phyloP scores from a whole-genome alignment of 64 coral and sea anemone species.

The Anthopleura sola region DNA sequence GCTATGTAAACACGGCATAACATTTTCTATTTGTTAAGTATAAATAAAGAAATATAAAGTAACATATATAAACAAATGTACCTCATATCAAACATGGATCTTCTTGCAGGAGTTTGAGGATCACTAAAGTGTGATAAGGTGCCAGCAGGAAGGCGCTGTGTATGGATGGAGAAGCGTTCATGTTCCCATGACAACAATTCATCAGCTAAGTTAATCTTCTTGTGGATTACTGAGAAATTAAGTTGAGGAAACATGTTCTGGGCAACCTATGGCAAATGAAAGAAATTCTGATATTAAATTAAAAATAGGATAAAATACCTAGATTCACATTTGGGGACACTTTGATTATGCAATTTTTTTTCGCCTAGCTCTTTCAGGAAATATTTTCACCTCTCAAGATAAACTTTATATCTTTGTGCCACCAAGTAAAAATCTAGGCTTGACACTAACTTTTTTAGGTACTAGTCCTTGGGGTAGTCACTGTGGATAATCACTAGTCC shows the following conservation, averaged over 20 bases:
- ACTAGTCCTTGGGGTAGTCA: too few relatives aligned
- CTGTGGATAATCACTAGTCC: too few relatives aligned
- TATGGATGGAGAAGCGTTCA: slow-evolving; percentile 88
- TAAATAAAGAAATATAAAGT: too few relatives aligned
- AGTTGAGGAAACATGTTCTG: slow-evolving; percentile 72
- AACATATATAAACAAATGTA: too few relatives aligned
- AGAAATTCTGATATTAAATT: neutral
- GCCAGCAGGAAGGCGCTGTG: slow-evolving; percentile 79
- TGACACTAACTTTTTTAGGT: too few relatives aligned
- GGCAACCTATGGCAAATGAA: slow-evolving; percentile 40
- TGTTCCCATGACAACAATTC: slow-evolving; percentile 89
- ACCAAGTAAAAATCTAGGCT: too few relatives aligned
- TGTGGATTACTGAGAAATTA: slow-evolving; percentile 86
- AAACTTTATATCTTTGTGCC: too few relatives aligned
- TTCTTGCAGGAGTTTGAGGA: slow-evolving; percentile 57
- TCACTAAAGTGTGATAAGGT: slow-evolving; percentile 82
- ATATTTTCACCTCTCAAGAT: too few relatives aligned
- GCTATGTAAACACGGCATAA: too few relatives aligned
- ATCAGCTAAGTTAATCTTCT: slow-evolving; percentile 95
- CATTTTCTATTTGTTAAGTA: too few relatives aligned
- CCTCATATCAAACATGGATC: slow-evolving; percentile 94
- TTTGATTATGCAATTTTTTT: neutral
- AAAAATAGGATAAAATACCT: neutral
- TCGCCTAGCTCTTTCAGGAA: too few relatives aligned
- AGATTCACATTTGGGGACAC: neutral